Conservation (phyloP, 64 coral and sea anemone genomes). For the Montipora foliosa region DNA sequence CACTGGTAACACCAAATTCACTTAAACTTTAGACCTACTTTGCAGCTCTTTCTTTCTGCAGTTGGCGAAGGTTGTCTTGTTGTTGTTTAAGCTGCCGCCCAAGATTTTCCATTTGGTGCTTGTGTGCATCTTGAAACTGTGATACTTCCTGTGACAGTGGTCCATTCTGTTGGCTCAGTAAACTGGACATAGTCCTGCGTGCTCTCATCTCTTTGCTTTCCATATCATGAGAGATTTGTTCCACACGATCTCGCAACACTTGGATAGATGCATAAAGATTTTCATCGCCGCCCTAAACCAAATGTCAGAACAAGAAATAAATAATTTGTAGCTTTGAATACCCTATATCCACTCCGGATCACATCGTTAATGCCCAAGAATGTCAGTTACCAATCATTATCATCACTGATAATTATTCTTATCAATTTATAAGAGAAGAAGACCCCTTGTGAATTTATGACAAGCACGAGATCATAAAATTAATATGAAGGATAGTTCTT, state of each 20-base stretch:
- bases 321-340: no score
- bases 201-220: slow-evolving; percentile 81
- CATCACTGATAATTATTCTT: no score
- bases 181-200: slow-evolving; percentile 66
- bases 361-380: no score
- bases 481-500: no score
- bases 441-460: no score
- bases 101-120: slow-evolving; percentile 71
- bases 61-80: slow-evolving; percentile 62
- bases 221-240: slow-evolving; percentile 90
- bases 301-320: background rate
- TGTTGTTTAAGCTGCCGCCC: slow-evolving; percentile 67
- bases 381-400: no score
- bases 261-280: slow-evolving; percentile 98
- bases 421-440: no score
- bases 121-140: slow-evolving; percentile 52
- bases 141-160: slow-evolving; percentile 39
- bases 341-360: no score
- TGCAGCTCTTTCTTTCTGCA: slow-evolving; percentile 76
- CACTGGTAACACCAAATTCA: background rate
- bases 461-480: no score
- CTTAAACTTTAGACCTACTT: slow-evolving; percentile 39
- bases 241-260: slow-evolving; percentile 89
- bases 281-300: slow-evolving; percentile 85
- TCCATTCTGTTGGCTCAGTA: slow-evolving; percentile 35